A percentile compares a stretch with the other conserved stretches of the same genome.
Conservation (phyloP, 2,888 invertebrate genomes). For the Drosophila yooni region DNA sequence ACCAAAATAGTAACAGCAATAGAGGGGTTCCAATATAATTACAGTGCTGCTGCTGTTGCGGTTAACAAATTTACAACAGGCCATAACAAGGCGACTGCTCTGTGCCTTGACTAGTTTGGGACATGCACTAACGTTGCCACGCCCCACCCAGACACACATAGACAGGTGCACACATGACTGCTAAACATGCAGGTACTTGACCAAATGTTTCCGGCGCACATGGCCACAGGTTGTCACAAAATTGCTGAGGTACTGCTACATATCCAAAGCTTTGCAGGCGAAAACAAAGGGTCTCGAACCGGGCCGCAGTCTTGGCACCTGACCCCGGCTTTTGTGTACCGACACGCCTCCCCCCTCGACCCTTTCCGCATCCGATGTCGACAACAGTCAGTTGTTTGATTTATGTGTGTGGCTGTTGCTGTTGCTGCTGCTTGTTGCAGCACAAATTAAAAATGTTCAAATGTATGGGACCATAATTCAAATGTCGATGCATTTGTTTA, state of each 20-base stretch:
- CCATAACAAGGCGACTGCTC: conserved; percentile 46
- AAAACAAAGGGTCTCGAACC: conserved; percentile 35
- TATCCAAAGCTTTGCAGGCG: conserved; percentile 42
- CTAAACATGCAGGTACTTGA: conserved; percentile 48
- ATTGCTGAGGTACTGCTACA: conserved; percentile 50
- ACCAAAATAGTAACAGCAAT: conserved; percentile 10
- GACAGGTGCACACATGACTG: conserved; percentile 7
- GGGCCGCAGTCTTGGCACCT: conserved; percentile 39
- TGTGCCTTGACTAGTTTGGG: conserved; percentile 42
- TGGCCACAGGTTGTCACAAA: conserved; percentile 76
- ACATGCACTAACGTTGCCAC: conserved; percentile 58
- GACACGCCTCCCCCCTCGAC: conserved; percentile 1
- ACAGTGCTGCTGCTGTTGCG: conserved; percentile 46
- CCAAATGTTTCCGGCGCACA: conserved; percentile 69
- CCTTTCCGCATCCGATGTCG: conserved; percentile 54
- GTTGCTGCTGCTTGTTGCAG: conserved; percentile 41
- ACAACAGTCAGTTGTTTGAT: conserved; percentile 77
- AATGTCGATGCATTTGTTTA: conserved; percentile 75
- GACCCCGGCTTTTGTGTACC: conserved; percentile 20
- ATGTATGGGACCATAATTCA: conserved; percentile 71
- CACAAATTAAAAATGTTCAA: conserved; percentile 74
- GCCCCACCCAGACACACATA: conserved; percentile 40
- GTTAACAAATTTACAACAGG: conserved; percentile 74
- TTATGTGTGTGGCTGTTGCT: conserved; percentile 52
- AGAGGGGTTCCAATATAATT: conserved; percentile 54